Evolutionary conservation across 2,797 vertebrate genomes (phyloP).

Genomic region (Premnoplex brunnescens): DNA sequence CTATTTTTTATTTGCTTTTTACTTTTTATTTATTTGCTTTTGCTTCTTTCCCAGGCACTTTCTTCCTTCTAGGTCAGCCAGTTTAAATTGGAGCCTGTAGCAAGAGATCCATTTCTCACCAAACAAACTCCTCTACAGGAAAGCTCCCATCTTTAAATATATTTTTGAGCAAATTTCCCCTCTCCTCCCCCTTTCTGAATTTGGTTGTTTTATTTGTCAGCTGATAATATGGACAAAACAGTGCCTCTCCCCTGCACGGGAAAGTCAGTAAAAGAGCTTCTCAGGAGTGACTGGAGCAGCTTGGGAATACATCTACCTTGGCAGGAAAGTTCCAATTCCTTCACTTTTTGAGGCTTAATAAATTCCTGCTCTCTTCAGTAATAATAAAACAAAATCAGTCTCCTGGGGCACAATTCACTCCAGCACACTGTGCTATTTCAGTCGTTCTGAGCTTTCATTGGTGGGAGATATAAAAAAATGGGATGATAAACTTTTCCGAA

Average conservation of each 20-base stretch:
- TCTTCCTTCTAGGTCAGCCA: slow-evolving; percentile 38
- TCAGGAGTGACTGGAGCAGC: slow-evolving; percentile 33
- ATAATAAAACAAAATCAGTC: slow-evolving; percentile 46
- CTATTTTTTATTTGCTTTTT: slow-evolving; percentile 35
- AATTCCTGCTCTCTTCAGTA: slow-evolving; percentile 49
- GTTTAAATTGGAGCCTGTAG: slow-evolving; percentile 46
- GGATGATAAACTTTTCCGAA: slow-evolving; percentile 22
- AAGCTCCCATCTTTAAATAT: slow-evolving; percentile 50
- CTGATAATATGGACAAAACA: slow-evolving; percentile 19
- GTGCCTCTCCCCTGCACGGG: slow-evolving; percentile 1
- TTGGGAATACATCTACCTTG: slow-evolving; percentile 53
- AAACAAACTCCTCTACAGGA: slow-evolving; percentile 53
- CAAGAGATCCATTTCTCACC: slow-evolving; percentile 48
- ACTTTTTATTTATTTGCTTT: slow-evolving; percentile 53
- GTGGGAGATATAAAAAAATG: slow-evolving; percentile 27
- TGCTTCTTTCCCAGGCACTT: slow-evolving; percentile 55
- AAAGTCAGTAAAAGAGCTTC: slow-evolving; percentile 54
- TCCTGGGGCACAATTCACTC: slow-evolving; percentile 32
- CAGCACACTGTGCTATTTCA: slow-evolving; percentile 47
- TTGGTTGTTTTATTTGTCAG: slow-evolving; percentile 48
- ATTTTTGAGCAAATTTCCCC: not conserved
- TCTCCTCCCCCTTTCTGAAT: slow-evolving; percentile 6
- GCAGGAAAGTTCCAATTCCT: slow-evolving; percentile 48
- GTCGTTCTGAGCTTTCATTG: slow-evolving; percentile 20
- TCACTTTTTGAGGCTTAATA: slow-evolving; percentile 40